A percentile compares a stretch with the other conserved stretches of the same genome.
Evolutionary conservation across 1,140 invertebrate species (phyloP).

Genomic region (Drosophila subpulchrella): DNA sequence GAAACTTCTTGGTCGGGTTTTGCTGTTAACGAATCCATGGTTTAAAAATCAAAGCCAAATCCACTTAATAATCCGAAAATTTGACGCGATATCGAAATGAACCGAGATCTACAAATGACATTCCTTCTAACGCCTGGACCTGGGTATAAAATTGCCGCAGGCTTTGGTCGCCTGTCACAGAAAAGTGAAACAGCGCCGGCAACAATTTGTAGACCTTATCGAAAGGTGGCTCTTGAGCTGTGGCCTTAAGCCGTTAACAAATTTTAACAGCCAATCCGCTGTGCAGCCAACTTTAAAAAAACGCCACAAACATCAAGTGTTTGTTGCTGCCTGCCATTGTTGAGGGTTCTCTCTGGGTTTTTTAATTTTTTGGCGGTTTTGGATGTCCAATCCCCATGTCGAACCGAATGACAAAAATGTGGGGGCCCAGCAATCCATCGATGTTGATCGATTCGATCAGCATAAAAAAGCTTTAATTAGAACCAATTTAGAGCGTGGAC

Average conservation of each 20-base stretch:
- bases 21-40: conserved; percentile 40
- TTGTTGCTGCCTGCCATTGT: conserved; percentile 67
- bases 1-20: conserved; percentile 63
- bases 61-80: conserved; percentile 75
- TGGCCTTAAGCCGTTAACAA: conserved; percentile 77
- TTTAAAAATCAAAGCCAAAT: conserved; percentile 18
- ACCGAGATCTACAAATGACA: conserved; percentile 62
- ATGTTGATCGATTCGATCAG: conserved; percentile 78
- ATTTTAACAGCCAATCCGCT: conserved; percentile 71
- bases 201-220: conserved; percentile 61
- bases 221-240: conserved; percentile 63
- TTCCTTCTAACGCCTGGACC: conserved; percentile 71
- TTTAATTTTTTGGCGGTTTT: conserved; percentile 7
- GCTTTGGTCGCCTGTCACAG: conserved; percentile 69
- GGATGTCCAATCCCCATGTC: conserved; percentile 44
- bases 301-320: conserved; percentile 74
- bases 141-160: conserved; percentile 43
- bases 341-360: conserved; percentile 33
- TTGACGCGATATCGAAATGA: conserved; percentile 54
- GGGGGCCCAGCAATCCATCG: conserved; percentile 26
- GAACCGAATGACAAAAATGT: conserved; percentile 73
- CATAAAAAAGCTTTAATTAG: conserved; percentile 78
- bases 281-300: conserved; percentile 66
- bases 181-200: conserved; percentile 43
- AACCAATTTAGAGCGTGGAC: conserved; percentile 81